Conservation (phyloP, 2,113 vertebrate species). For the Thermophis baileyi region DNA sequence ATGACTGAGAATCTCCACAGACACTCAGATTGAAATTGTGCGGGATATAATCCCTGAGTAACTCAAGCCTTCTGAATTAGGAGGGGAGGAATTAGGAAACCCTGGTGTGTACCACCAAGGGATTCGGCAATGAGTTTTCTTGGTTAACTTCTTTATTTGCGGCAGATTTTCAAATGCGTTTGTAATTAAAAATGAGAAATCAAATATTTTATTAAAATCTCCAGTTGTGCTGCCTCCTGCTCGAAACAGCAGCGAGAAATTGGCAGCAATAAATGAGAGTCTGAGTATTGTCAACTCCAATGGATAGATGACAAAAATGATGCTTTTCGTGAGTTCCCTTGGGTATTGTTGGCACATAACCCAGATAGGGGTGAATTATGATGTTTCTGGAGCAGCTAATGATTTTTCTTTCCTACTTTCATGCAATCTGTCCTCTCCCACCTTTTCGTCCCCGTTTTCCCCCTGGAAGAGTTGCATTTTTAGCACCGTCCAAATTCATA, state of each 20-base stretch:
- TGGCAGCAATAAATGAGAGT: slow-evolving; percentile 39
- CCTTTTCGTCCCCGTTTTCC: not conserved
- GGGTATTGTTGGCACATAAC: slow-evolving; percentile 68
- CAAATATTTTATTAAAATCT: slow-evolving; percentile 49
- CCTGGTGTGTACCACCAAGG: not conserved
- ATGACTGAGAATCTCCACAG: not conserved
- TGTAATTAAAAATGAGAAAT: slow-evolving; percentile 41
- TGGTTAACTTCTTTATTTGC: slow-evolving; percentile 5
- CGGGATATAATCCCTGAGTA: not conserved
- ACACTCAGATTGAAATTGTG: no score
- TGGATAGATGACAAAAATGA: slow-evolving; percentile 62
- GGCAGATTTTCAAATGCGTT: slow-evolving; percentile 18
- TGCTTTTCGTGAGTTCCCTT: slow-evolving; percentile 58
- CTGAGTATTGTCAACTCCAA: slow-evolving; percentile 38
- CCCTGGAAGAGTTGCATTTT: slow-evolving; percentile 55
- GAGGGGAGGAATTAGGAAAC: not conserved
- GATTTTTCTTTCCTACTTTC: slow-evolving; percentile 65
- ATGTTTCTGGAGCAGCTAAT: slow-evolving; percentile 69
- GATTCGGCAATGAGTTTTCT: not conserved
- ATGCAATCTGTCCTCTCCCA: slow-evolving; percentile 43
- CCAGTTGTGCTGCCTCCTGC: slow-evolving; percentile 23
- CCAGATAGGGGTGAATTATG: slow-evolving; percentile 73
- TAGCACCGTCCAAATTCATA: slow-evolving; percentile 76
- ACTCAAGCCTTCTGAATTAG: not conserved
- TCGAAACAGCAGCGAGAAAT: slow-evolving; percentile 52